Evolutionary conservation across 2,113 vertebrate genomes (phyloP).

Genomic region (Azemiops feae): DNA sequence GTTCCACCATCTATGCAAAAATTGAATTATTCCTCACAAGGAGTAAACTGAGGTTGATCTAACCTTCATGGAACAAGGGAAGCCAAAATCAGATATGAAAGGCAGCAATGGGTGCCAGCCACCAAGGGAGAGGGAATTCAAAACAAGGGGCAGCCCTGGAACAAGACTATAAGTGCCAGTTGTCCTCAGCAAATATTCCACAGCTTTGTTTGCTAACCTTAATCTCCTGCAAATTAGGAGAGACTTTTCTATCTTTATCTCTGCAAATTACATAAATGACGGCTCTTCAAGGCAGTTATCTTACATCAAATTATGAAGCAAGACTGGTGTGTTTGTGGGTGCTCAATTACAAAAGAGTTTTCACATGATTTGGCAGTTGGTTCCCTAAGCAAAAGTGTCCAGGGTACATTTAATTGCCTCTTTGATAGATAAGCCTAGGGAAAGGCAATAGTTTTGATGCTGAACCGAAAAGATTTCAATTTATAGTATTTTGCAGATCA

Average conservation of each 20-base stretch:
- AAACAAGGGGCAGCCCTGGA: not conserved
- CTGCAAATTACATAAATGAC: not conserved
- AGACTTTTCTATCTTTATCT: not conserved
- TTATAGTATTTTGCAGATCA: not conserved
- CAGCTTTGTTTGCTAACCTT: not conserved
- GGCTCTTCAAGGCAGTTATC: not conserved
- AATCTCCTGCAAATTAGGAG: not conserved
- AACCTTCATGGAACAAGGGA: not conserved
- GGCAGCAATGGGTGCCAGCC: not conserved
- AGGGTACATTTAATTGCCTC: not conserved
- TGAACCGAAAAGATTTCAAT: not conserved
- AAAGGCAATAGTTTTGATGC: not conserved
- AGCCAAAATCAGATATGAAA: constrained; percentile 17
- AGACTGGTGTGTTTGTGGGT: not conserved
- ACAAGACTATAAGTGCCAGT: not conserved
- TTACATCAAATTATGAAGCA: not conserved
- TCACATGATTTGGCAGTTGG: not conserved
- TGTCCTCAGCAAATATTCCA: not conserved
- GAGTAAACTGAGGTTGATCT: not conserved
- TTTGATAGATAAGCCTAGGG: not conserved
- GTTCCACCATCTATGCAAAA: not conserved
- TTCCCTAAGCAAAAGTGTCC: not conserved
- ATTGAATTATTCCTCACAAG: not conserved
- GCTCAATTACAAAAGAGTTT: not conserved
- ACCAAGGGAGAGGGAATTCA: not conserved